Evolutionary conservation across 2,888 invertebrate genomes (phyloP).

Genomic region (Emmelina monodactyla): DNA sequence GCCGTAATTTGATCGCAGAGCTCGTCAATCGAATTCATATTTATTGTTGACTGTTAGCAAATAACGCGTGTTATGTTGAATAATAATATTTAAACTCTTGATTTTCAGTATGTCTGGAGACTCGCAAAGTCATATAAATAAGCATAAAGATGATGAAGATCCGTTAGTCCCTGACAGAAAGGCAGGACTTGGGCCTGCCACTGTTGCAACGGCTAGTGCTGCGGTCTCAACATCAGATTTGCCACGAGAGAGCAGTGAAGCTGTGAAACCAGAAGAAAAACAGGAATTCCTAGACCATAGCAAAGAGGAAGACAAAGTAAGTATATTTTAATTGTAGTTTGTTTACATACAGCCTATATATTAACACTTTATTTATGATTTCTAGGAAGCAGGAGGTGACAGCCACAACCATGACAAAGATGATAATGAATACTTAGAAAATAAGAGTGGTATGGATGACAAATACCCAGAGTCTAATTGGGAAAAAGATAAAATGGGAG

Average conservation of each 20-base stretch:
- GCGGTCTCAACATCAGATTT: slow-evolving; percentile 21
- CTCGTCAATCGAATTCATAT: too few relatives aligned
- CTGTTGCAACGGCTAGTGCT: slow-evolving; percentile 18
- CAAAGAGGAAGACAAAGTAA: slow-evolving; percentile 34
- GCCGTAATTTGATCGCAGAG: too few relatives aligned
- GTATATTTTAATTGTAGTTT: slow-evolving; percentile 7
- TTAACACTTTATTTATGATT: slow-evolving; percentile 12
- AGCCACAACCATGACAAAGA: slow-evolving; percentile 24
- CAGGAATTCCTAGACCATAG: slow-evolving; percentile 30
- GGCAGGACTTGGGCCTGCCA: slow-evolving; percentile 22
- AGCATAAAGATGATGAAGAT: slow-evolving; percentile 39
- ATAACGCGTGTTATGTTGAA: too few relatives aligned
- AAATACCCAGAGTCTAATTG: slow-evolving; percentile 23
- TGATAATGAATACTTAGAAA: slow-evolving; percentile 29
- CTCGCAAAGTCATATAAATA: slow-evolving; percentile 33
- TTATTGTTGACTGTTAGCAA: too few relatives aligned
- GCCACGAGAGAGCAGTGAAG: slow-evolving; percentile 20
- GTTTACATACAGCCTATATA: not conserved
- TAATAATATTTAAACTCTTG: slow-evolving; percentile 11
- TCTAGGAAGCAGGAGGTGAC: slow-evolving; percentile 43
- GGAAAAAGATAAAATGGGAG: slow-evolving; percentile 27
- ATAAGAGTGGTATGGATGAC: slow-evolving; percentile 23
- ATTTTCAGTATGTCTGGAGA: slow-evolving; percentile 49
- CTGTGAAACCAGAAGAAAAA: slow-evolving; percentile 29
- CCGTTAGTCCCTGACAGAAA: slow-evolving; percentile 29